A percentile compares a stretch with the other conserved stretches of the same genome.
Evolutionary conservation across 1,140 invertebrate species (phyloP).

Genomic region (Fopius arisanus): DNA sequence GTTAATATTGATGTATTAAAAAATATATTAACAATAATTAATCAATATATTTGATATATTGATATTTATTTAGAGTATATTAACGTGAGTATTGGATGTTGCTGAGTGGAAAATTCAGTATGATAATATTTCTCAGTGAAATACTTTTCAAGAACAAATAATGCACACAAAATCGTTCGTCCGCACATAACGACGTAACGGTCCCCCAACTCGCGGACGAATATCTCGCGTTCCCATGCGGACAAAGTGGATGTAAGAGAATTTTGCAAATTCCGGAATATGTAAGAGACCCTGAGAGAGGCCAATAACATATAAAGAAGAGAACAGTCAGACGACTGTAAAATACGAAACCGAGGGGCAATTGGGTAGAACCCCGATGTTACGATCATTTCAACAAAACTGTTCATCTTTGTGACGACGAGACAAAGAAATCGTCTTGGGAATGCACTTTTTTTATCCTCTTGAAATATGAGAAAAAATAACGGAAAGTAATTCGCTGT

Average conservation of each 20-base stretch:
- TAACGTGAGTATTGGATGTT: too few relatives aligned
- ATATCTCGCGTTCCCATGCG: conserved; percentile 27
- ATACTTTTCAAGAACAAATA: conserved; percentile 36
- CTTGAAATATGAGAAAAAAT: conserved; percentile 1
- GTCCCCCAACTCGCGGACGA: conserved; percentile 27
- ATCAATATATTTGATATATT: too few relatives aligned
- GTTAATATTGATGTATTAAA: too few relatives aligned
- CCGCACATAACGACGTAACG: conserved; percentile 41
- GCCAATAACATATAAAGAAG: background rate
- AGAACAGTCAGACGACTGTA: background rate
- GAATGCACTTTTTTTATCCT: background rate
- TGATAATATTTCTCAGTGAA: conserved; percentile 28
- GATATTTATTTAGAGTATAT: too few relatives aligned
- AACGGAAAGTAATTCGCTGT: background rate
- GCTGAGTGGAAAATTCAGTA: too few relatives aligned
- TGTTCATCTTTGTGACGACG: background rate
- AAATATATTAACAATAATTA: too few relatives aligned
- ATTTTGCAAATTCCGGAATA: conserved; percentile 35
- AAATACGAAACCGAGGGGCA: background rate
- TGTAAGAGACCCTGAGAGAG: conserved; percentile 16
- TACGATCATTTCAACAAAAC: background rate
- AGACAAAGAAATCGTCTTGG: conserved; percentile 8
- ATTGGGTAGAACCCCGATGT: conserved; percentile 1
- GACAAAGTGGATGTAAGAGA: conserved; percentile 9
- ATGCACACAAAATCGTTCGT: conserved; percentile 34